These are phyloP conservation scores for Myopa tessellatipennis DNA, from an alignment of 2,888 invertebrate species.

Conservation along the genomic window DNA sequence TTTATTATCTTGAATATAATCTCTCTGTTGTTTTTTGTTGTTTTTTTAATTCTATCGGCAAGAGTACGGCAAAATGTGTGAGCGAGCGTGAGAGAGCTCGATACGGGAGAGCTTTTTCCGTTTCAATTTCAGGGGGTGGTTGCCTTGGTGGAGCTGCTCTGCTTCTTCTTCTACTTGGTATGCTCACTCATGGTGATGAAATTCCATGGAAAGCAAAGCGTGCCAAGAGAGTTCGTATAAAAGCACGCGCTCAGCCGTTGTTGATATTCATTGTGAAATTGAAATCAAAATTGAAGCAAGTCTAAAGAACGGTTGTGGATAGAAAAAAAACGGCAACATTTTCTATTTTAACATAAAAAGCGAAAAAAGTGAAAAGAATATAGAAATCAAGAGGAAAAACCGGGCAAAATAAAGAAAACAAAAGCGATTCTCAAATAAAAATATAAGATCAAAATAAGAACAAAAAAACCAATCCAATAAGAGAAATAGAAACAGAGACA, in stretches of 20 bases:
- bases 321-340: neutral
- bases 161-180: too few species aligned
- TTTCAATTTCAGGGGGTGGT: too few species aligned
- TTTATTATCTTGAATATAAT: too few species aligned
- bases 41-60: neutral
- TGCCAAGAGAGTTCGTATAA: conserved; percentile 62
- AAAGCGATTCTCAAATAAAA: conserved; percentile 34
- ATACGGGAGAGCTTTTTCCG: too few species aligned
- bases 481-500: neutral
- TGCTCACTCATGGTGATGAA: conserved; percentile 56
- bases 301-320: conserved; percentile 44
- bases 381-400: conserved; percentile 24
- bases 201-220: conserved; percentile 52
- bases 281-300: conserved; percentile 66
- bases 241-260: conserved; percentile 51
- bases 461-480: conserved; percentile 30
- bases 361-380: conserved; percentile 36
- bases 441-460: conserved; percentile 24
- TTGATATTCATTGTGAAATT: conserved; percentile 67
- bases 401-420: conserved; percentile 50
- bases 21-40: neutral
- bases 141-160: too few species aligned
- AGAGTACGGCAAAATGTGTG: conserved; percentile 22
- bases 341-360: conserved; percentile 2
- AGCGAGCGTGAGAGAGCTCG: conserved; percentile 26